Base-by-base conservation (phyloP, 2,797 vertebrate genomes). In the Thaleichthys pacificus region DNA sequence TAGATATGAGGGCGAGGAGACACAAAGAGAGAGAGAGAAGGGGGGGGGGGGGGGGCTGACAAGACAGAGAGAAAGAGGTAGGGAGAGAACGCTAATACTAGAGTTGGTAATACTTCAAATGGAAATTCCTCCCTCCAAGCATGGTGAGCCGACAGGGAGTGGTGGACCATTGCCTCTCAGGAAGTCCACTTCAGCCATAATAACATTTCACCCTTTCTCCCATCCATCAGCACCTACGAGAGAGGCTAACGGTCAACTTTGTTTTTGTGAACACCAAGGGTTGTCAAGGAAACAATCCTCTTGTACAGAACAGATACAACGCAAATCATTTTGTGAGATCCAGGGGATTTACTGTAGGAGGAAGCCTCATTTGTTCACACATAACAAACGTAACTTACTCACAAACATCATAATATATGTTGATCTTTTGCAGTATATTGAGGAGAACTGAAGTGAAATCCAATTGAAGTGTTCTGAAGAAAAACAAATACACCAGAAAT, bases 141-240 rank as follows among this genome's bases (percentile, higher is more conserved):
- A 21, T 35, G 75, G 80, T 80, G 85, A 80, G 68, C 82, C 74
- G 80, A 86, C 86, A 82, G 67, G 30, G 81, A 87, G 88, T 91
- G 89, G 83, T 47, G 42, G 9, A 38, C 78, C 85, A 85, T 88
- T 86, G 79, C 85, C 80, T 78, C 81, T 87, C 87, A 79, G 85
- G 87, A 89, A 28, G 88, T 77, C 85, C 86, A 81, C 89, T 89
- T 82, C 75, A 85, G 71, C 81, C 85, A 84, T 84, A 89, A 90
- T 85, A 88, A 84, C 89, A 87, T 87, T 90, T 84, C 83, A 79
- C 61, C 77, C 30, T 73, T 85, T 82, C 85, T 90, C 89, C 89
- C 83, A 90, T 89, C 86, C 85, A 64, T 80, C 84, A 77, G 80
- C 73, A 66, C 64, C 75, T 74, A 82, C 76, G 80, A 81, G 79